Evolutionary conservation across 2,797 vertebrate genomes (phyloP).

Genomic region (Cottoperca gobio): DNA sequence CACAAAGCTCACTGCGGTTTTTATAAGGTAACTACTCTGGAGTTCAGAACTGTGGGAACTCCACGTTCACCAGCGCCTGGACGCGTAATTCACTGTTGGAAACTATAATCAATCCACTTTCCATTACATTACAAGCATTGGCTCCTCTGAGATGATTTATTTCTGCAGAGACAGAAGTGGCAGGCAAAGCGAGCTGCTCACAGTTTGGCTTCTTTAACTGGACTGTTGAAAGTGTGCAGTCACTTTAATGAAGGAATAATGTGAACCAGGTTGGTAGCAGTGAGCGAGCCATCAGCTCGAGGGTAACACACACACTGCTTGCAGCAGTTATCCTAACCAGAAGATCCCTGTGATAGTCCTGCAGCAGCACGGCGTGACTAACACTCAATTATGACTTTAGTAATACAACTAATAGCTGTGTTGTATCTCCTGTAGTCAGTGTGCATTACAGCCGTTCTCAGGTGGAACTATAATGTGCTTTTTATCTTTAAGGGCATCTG

Average conservation of each 20-base stretch:
- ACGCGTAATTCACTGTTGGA: conserved; percentile 59
- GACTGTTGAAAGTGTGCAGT: conserved; percentile 68
- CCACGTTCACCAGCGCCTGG: conserved; percentile 31
- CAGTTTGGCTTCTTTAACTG: conserved; percentile 59
- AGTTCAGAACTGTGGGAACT: conserved; percentile 51
- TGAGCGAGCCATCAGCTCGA: too few species aligned
- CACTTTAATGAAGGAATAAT: conserved; percentile 82
- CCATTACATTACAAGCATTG: conserved; percentile 76
- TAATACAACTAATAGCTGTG: conserved; percentile 36
- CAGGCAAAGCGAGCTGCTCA: conserved; percentile 48
- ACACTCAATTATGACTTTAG: conserved; percentile 40
- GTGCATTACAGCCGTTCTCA: too few species aligned
- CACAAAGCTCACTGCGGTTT: conserved; percentile 46
- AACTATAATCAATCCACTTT: conserved; percentile 78
- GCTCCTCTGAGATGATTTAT: conserved; percentile 70
- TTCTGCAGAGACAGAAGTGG: conserved; percentile 60
- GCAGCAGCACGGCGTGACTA: conserved; percentile 42
- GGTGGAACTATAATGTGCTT: neutral
- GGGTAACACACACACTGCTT: conserved; percentile 14
- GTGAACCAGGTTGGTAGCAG: conserved; percentile 74
- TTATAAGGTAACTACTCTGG: conserved; percentile 58
- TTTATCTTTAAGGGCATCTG: too few species aligned
- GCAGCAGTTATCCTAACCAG: conserved; percentile 40
- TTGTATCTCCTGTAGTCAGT: conserved; percentile 42
- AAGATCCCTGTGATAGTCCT: conserved; percentile 49